Evolutionary conservation across 2,888 invertebrate species (phyloP).

Genomic region (Tenthredo amoena): DNA sequence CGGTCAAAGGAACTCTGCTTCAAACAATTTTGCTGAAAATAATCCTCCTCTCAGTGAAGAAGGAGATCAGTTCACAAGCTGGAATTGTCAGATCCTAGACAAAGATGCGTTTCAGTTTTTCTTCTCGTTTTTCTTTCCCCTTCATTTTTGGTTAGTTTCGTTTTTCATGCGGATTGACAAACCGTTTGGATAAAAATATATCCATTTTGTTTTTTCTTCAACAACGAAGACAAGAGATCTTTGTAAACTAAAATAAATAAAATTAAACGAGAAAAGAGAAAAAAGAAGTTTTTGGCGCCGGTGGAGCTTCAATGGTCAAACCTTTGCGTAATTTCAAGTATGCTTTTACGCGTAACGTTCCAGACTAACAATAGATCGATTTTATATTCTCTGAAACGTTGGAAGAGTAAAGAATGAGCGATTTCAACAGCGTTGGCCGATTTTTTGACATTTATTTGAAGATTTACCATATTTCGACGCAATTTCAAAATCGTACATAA

Average conservation of each 20-base stretch:
- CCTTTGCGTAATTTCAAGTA: neutral
- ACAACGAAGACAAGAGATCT: neutral
- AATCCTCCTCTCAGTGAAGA: neutral
- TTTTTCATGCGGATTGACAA: neutral
- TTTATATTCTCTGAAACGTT: neutral
- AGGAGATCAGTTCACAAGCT: neutral
- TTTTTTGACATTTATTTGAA: neutral
- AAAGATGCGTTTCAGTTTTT: neutral
- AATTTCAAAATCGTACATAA: neutral
- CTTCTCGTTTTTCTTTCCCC: neutral
- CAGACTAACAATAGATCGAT: neutral
- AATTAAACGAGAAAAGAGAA: neutral
- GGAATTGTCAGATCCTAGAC: neutral
- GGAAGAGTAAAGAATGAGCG: neutral
- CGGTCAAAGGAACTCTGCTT: slow-evolving; percentile 30
- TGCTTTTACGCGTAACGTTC: neutral
- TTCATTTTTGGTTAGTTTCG: neutral
- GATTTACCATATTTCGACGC: neutral
- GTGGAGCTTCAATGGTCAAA: neutral
- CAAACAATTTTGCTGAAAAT: slow-evolving; percentile 26
- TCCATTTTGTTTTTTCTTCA: neutral
- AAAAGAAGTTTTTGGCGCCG: neutral
- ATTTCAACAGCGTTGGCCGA: neutral
- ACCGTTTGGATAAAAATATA: neutral
- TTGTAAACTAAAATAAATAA: neutral